Conservation (phyloP, 2,113 vertebrate species). For the Periophthalmodon schlosseri region DNA sequence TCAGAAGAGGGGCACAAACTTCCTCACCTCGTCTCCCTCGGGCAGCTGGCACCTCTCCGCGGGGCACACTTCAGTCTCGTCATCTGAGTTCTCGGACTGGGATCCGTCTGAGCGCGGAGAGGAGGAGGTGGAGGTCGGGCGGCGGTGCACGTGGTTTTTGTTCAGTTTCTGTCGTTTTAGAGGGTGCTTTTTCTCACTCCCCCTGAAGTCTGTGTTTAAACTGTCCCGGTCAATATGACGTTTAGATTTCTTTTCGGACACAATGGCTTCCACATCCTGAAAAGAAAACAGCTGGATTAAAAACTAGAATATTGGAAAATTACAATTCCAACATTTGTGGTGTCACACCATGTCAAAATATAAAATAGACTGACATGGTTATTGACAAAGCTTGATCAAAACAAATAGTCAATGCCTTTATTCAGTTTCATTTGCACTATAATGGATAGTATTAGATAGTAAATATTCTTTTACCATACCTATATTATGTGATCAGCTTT, state of each 20-base stretch:
- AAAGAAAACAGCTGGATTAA: conserved; percentile 1
- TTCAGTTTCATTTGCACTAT: background rate
- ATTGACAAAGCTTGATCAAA: background rate
- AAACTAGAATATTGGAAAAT: background rate
- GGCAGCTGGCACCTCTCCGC: conserved; percentile 91
- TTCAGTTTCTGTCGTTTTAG: conserved; percentile 86
- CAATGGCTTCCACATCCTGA: conserved; percentile 74
- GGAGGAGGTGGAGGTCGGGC: conserved; percentile 77
- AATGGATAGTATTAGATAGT: too few relatives aligned
- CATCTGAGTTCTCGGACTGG: conserved; percentile 90
- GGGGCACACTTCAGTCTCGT: conserved; percentile 91
- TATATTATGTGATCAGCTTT: background rate
- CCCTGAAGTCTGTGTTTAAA: conserved; percentile 73
- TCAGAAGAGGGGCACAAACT: background rate
- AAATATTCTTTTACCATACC: too few relatives aligned
- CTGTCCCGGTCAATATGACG: conserved; percentile 82
- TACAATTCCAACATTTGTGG: background rate
- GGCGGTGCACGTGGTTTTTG: conserved; percentile 75
- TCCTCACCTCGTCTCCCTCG: conserved; percentile 93
- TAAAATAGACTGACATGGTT: background rate
- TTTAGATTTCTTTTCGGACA: conserved; percentile 86
- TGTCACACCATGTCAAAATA: background rate
- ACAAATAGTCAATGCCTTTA: background rate
- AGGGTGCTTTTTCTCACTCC: conserved; percentile 81
- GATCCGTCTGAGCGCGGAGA: conserved; percentile 83